Evolutionary conservation across 2,888 invertebrate species (phyloP).

Genomic region (Dolomedes plantarius): DNA sequence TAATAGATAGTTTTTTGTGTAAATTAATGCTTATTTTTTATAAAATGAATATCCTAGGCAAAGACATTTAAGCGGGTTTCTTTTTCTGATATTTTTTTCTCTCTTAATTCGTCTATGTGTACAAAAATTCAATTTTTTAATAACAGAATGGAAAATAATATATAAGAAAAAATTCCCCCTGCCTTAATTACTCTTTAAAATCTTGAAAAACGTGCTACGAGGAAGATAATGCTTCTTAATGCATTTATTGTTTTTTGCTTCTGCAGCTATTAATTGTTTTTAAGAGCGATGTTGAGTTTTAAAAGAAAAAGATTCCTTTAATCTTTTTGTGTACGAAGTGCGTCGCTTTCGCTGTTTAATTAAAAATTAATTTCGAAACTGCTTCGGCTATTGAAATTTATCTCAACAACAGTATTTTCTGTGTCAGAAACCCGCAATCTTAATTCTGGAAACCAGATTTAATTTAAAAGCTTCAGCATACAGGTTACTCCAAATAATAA

Average conservation of each 20-base stretch:
- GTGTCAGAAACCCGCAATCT: constrained; percentile 58
- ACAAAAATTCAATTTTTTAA: constrained; percentile 70
- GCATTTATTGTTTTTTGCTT: constrained; percentile 67
- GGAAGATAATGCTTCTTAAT: constrained; percentile 69
- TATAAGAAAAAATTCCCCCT: constrained; percentile 51
- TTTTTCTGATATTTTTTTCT: constrained; percentile 38
- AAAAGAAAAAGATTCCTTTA: constrained; percentile 66
- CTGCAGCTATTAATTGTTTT: constrained; percentile 69
- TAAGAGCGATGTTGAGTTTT: constrained; percentile 65
- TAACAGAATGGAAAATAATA: constrained; percentile 70
- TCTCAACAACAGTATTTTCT: constrained; percentile 47
- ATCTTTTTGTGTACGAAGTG: constrained; percentile 71
- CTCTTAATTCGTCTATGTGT: constrained; percentile 57
- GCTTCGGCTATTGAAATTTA: constrained; percentile 68
- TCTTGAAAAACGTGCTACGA: constrained; percentile 65
- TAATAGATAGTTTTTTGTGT: constrained; percentile 30
- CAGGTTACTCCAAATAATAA: background rate
- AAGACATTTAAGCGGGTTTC: constrained; percentile 55
- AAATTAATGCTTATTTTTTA: constrained; percentile 31
- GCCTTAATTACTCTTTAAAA: constrained; percentile 69
- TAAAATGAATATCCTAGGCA: constrained; percentile 21
- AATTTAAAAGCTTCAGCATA: constrained; percentile 46
- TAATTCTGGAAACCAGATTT: constrained; percentile 66
- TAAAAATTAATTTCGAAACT: constrained; percentile 70
- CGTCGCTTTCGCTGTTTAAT: constrained; percentile 68